phyloP scores from a whole-genome alignment of 2,797 vertebrate genomes.

The Alfaro cultratus region DNA sequence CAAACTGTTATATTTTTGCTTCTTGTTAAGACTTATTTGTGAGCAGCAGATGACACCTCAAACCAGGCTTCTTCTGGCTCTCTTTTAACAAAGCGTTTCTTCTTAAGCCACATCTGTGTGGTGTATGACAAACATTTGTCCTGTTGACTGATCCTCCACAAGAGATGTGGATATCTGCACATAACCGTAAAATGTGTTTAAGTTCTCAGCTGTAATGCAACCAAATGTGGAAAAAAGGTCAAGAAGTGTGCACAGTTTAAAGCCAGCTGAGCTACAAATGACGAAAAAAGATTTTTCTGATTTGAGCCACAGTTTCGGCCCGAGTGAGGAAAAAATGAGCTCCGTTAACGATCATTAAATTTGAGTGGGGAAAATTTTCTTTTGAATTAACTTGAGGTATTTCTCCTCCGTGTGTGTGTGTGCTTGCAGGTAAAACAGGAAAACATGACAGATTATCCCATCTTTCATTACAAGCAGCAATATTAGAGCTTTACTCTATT shows the following conservation, averaged over 20 bases:
- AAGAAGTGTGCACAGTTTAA: neutral
- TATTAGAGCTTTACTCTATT: conserved; percentile 57
- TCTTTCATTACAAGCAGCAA: conserved; percentile 45
- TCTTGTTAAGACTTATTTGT: neutral
- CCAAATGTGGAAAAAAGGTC: neutral
- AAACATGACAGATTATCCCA: conserved; percentile 51
- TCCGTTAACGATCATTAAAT: conserved; percentile 45
- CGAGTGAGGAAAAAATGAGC: conserved; percentile 27
- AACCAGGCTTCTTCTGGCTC: neutral
- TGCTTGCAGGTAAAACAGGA: conserved; percentile 34
- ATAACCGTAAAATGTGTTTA: neutral
- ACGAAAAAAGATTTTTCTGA: conserved; percentile 9
- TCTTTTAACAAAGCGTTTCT: neutral
- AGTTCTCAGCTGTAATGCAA: neutral
- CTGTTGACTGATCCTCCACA: neutral
- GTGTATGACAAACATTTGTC: neutral
- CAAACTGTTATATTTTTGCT: neutral
- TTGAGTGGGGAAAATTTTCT: conserved; percentile 8
- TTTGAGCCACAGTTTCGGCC: conserved; percentile 24
- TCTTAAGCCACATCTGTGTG: neutral
- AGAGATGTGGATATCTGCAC: neutral
- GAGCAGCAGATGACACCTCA: neutral
- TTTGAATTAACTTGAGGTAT: conserved; percentile 23
- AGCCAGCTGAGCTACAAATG: neutral
- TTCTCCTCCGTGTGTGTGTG: conserved; percentile 13